Percentiles rank a stretch among this genome's conserved stretches.
These are phyloP conservation scores for Cyprinella venusta DNA, from an alignment of 2,797 vertebrate genomes.

Conservation along the genomic window DNA sequence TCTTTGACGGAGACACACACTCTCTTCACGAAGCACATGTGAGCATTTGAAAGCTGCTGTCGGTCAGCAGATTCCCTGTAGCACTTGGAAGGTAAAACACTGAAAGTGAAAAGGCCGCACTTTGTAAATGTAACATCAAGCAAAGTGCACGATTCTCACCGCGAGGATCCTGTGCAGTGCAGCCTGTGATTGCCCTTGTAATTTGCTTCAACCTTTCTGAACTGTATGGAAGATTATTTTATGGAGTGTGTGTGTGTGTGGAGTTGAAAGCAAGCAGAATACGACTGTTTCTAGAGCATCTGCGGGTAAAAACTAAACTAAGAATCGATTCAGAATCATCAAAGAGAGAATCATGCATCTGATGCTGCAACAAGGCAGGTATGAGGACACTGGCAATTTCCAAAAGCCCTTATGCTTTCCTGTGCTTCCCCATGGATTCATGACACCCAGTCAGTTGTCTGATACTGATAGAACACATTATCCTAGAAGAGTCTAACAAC, in stretches of 20 bases:
- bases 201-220: background rate
- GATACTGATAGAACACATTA: background rate
- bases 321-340: background rate
- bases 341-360: background rate
- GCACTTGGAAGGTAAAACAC: background rate
- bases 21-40: too few species aligned
- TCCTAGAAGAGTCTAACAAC: background rate
- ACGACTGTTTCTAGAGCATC: background rate
- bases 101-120: background rate
- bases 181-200: background rate
- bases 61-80: too few species aligned
- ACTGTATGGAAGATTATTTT: background rate
- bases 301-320: background rate
- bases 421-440: conserved; percentile 65
- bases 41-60: too few species aligned
- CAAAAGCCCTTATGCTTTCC: conserved; percentile 78
- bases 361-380: conserved; percentile 48
- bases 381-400: conserved; percentile 74
- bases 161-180: background rate
- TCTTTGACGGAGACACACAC: background rate
- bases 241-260: background rate
- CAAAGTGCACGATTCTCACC: background rate
- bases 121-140: background rate
- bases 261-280: background rate
- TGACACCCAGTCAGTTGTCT: conserved; percentile 59